Percentiles rank a stretch among this genome's conserved stretches.
phyloP scores from a whole-genome alignment of 1,140 invertebrate species.

The Spodoptera frugiperda region DNA sequence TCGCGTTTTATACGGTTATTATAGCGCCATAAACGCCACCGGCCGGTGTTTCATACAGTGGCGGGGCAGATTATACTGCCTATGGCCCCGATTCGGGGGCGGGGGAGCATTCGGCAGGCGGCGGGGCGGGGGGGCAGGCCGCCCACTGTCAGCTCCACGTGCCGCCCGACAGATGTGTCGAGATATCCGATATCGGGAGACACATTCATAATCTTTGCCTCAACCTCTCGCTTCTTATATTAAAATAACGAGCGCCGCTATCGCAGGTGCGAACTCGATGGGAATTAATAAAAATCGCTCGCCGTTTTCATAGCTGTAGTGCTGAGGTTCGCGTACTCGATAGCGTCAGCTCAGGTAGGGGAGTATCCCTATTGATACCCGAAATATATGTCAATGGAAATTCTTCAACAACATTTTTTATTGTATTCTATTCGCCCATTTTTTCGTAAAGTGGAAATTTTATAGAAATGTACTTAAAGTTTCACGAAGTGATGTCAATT shows the following conservation, averaged over 20 bases:
- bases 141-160: constrained; percentile 78
- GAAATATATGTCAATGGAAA: constrained; percentile 19
- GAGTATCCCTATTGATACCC: constrained; percentile 31
- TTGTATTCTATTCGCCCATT: background rate
- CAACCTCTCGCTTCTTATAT: constrained; percentile 78
- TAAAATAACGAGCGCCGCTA: constrained; percentile 70
- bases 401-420: background rate
- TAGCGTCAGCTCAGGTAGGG: background rate
- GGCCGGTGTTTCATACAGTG: constrained; percentile 84
- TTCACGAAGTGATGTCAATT: constrained; percentile 10
- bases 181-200: constrained; percentile 84
- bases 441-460: background rate
- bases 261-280: constrained; percentile 68
- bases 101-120: constrained; percentile 40
- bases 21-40: constrained; percentile 84
- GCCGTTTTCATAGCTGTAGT: constrained; percentile 34
- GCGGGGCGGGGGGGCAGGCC: constrained; percentile 52
- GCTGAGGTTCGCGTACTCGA: background rate
- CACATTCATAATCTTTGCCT: constrained; percentile 84
- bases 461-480: background rate
- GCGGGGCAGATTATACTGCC: constrained; percentile 81
- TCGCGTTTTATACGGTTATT: constrained; percentile 86
- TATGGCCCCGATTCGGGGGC: constrained; percentile 66
- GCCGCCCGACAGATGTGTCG: constrained; percentile 82
- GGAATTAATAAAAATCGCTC: constrained; percentile 62